Evolutionary conservation across 2,113 vertebrate genomes (phyloP).

Genomic region (Pavo muticus): DNA sequence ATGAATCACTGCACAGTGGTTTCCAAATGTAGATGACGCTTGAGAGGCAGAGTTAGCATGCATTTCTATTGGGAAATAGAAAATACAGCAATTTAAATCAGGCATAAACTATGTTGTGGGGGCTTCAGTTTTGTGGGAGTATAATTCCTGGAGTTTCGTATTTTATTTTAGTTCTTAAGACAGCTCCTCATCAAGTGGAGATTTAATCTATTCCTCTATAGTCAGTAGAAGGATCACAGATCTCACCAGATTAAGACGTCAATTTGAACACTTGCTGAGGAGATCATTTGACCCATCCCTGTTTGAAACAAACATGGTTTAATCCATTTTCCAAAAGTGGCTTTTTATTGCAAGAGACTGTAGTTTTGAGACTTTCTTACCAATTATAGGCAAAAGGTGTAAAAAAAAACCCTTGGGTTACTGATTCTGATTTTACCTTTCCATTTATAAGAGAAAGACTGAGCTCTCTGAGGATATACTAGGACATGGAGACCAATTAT

Average conservation of each 20-base stretch:
- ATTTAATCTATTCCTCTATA: background rate
- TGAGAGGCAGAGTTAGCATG: background rate
- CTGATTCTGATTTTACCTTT: conserved; percentile 14
- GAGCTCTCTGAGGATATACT: background rate
- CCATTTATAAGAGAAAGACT: background rate
- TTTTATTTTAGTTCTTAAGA: background rate
- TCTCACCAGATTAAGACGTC: background rate
- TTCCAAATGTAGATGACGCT: background rate
- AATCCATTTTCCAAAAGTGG: background rate
- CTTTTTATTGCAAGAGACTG: background rate
- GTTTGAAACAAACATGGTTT: background rate
- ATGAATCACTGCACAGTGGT: background rate
- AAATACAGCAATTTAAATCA: background rate
- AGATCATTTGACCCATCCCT: background rate
- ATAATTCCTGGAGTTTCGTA: background rate
- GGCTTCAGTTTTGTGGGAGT: background rate
- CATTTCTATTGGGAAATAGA: background rate
- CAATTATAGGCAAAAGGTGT: background rate
- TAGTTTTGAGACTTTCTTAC: background rate
- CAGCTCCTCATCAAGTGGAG: background rate
- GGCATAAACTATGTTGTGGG: background rate
- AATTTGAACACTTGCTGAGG: background rate
- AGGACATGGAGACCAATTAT: background rate
- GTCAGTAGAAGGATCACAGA: background rate
- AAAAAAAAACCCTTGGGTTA: background rate